phyloP scores from a whole-genome alignment of 2,113 vertebrate genomes.

The Muntiacus muntjak region DNA sequence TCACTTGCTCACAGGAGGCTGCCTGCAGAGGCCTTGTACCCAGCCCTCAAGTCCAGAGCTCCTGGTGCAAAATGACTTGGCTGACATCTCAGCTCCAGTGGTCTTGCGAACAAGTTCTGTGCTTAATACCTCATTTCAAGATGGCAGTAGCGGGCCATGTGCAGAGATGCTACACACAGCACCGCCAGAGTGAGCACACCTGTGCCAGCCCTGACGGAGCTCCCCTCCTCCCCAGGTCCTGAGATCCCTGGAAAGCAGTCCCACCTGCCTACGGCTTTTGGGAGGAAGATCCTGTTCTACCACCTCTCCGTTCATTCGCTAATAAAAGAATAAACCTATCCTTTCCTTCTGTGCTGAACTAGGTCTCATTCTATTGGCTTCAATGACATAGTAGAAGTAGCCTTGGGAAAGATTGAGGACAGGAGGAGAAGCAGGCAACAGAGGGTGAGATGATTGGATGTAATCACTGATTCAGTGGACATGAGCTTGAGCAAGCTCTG shows the following conservation, averaged over 20 bases:
- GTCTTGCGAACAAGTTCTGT: not conserved
- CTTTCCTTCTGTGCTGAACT: not conserved
- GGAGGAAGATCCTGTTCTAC: not conserved
- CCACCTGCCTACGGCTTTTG: not conserved
- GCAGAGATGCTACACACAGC: not conserved
- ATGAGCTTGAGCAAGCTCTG: not conserved
- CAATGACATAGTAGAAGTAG: not conserved
- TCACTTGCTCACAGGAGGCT: not conserved
- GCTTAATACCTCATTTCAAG: not conserved
- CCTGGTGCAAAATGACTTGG: not conserved
- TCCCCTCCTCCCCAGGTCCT: not conserved
- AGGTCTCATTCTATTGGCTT: not conserved
- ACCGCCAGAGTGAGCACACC: not conserved
- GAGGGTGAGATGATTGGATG: not conserved
- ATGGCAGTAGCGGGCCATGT: not conserved
- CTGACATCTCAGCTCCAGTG: not conserved
- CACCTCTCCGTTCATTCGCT: not conserved
- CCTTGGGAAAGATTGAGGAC: not conserved
- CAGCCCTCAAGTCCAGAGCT: not conserved
- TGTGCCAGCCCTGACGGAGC: fast-evolving
- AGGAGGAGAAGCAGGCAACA: not conserved
- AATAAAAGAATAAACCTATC: not conserved
- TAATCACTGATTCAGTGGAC: not conserved
- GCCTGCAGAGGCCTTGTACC: not conserved
- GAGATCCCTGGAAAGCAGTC: not conserved